Percentiles rank a stretch among this genome's conserved stretches.
These are phyloP conservation scores for Clinocottus analis DNA, from an alignment of 2,113 vertebrate species.

Conservation along the genomic window DNA sequence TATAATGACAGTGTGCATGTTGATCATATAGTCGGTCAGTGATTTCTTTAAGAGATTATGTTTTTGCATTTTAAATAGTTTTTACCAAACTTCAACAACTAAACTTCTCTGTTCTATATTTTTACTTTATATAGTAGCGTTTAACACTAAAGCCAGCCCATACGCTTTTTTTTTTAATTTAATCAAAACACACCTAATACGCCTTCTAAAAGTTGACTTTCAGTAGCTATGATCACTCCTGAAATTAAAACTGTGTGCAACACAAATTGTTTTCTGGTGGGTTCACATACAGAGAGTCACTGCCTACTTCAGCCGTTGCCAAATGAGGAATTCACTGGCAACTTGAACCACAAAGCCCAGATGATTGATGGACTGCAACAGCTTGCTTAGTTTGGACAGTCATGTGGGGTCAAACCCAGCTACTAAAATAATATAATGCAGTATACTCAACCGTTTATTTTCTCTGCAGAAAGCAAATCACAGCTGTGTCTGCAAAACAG, in stretches of 20 bases:
- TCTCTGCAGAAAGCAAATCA: no score
- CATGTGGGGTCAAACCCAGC: slow-evolving; percentile 29
- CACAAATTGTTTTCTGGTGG: no score
- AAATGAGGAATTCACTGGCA: neutral
- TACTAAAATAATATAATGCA: slow-evolving; percentile 37
- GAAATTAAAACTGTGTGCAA: neutral
- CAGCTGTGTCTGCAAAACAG: no score
- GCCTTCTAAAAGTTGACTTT: neutral
- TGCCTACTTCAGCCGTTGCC: neutral
- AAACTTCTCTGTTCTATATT: neutral
- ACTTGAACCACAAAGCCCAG: neutral
- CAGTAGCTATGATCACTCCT: neutral
- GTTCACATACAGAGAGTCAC: neutral
- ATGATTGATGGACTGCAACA: slow-evolving; percentile 22
- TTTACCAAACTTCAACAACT: neutral
- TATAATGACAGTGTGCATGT: neutral
- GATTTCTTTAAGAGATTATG: no score
- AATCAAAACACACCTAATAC: neutral
- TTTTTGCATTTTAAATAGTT: no score
- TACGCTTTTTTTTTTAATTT: no score
- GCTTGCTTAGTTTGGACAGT: slow-evolving; percentile 17
- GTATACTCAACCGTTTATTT: neutral
- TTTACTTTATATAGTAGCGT: neutral
- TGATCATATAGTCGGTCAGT: neutral
- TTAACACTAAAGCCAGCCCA: neutral